Conservation (phyloP, 2,888 invertebrate species). For the Dolomedes plantarius region DNA sequence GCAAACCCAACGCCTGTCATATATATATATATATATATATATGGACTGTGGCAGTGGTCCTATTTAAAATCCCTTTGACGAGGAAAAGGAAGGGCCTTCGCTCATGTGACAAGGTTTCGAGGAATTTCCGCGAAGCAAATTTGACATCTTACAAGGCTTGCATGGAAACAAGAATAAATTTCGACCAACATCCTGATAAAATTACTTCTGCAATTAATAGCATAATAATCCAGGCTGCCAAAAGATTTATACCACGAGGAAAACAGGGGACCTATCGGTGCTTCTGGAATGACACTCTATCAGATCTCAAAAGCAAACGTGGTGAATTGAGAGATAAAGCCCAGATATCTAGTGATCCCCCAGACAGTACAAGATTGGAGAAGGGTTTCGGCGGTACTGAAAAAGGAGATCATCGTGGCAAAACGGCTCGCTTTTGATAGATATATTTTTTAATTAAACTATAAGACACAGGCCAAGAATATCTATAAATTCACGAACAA, state of each 20-base stretch:
- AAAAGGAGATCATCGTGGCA: not conserved
- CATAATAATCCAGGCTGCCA: constrained; percentile 18
- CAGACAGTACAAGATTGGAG: not conserved
- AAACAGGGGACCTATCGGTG: constrained; percentile 12
- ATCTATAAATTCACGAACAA: not conserved
- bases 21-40: no score
- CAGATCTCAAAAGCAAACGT: constrained; percentile 4
- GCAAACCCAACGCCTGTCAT: no score
- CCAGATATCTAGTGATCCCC: not conserved
- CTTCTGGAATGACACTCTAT: constrained; percentile 22
- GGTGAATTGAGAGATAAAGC: not conserved
- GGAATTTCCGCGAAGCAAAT: no score
- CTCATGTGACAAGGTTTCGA: no score
- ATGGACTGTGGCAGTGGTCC: no score
- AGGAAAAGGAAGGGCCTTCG: no score
- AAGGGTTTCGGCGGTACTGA: not conserved
- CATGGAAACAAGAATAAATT: no score
- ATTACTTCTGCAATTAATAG: constrained; percentile 23
- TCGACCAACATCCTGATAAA: constrained; percentile 19
- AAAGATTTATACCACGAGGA: constrained; percentile 18
- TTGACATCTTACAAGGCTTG: no score
- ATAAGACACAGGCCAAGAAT: not conserved
- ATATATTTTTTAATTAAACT: not conserved
- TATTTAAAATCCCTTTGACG: no score
- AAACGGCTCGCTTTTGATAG: not conserved